These are phyloP conservation scores for Microplitis demolitor DNA, from an alignment of 1,140 invertebrate genomes.

Conservation along the genomic window DNA sequence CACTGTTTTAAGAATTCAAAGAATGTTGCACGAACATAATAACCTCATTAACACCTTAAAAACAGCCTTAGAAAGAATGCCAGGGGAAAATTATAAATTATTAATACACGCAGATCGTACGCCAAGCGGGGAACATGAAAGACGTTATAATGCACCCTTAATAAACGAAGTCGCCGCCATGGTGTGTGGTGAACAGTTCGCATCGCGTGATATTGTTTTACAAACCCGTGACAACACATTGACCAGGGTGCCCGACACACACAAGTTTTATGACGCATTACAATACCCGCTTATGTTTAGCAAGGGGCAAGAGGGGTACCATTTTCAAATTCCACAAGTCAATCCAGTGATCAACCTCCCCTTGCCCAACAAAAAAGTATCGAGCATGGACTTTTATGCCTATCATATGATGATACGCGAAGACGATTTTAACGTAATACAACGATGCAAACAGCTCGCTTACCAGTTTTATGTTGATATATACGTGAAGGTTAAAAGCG, in stretches of 20 bases:
- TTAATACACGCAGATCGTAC: no score
- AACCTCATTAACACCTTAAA: no score
- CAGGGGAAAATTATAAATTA: no score
- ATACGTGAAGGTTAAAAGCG: slow-evolving; percentile 58
- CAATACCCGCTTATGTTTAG: slow-evolving; percentile 19
- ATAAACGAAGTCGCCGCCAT: no score
- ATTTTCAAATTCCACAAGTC: neutral
- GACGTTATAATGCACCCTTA: no score
- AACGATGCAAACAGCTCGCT: slow-evolving; percentile 47
- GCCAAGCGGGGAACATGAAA: no score
- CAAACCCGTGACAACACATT: no score
- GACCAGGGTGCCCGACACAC: neutral
- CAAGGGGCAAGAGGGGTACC: neutral
- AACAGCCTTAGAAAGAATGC: no score
- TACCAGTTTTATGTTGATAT: slow-evolving; percentile 56
- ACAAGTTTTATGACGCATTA: slow-evolving; percentile 16
- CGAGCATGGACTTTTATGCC: neutral
- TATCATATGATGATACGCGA: slow-evolving; percentile 48
- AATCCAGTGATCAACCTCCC: neutral
- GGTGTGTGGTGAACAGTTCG: no score
- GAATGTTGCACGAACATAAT: no score
- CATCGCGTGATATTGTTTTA: no score
- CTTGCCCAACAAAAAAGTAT: neutral
- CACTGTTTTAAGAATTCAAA: no score
- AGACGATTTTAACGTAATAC: slow-evolving; percentile 43